Conservation (phyloP, 2,797 vertebrate species). For the Pterois miles region DNA sequence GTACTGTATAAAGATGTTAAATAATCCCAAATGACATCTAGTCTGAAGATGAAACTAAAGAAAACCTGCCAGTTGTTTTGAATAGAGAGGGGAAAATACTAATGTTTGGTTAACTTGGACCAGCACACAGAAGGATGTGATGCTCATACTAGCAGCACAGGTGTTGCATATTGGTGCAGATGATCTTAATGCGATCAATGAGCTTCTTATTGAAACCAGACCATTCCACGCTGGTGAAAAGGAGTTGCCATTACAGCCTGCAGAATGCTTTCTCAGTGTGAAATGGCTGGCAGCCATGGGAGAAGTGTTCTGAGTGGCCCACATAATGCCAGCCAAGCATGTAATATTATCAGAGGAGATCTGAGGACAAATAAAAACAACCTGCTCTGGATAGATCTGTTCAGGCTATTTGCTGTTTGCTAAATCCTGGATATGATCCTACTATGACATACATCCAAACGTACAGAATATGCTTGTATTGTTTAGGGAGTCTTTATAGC, state of each 20-base stretch:
- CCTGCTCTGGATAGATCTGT: slow-evolving; percentile 10
- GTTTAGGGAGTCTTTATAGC: neutral
- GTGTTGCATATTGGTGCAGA: slow-evolving; percentile 39
- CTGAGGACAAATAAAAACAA: slow-evolving; percentile 46
- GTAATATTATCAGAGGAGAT: slow-evolving; percentile 48
- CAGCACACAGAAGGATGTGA: neutral
- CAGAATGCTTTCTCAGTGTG: slow-evolving; percentile 51
- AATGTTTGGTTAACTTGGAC: neutral
- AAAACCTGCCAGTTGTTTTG: neutral
- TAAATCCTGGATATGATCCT: slow-evolving; percentile 1
- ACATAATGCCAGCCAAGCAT: slow-evolving; percentile 41
- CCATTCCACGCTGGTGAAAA: slow-evolving; percentile 23
- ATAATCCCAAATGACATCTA: neutral
- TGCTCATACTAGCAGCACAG: slow-evolving; percentile 15
- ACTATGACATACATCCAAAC: neutral
- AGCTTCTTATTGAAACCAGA: slow-evolving; percentile 47
- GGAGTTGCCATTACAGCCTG: slow-evolving; percentile 18
- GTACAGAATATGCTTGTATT: neutral
- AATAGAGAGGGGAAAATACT: neutral
- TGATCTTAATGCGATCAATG: slow-evolving; percentile 41
- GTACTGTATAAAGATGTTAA: neutral
- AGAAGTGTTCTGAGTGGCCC: slow-evolving; percentile 30
- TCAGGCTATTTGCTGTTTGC: neutral
- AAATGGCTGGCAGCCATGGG: slow-evolving; percentile 49
- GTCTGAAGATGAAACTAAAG: neutral